Evolutionary conservation across 2,113 vertebrate species (phyloP).

Genomic region (Pollimyrus isidori): DNA sequence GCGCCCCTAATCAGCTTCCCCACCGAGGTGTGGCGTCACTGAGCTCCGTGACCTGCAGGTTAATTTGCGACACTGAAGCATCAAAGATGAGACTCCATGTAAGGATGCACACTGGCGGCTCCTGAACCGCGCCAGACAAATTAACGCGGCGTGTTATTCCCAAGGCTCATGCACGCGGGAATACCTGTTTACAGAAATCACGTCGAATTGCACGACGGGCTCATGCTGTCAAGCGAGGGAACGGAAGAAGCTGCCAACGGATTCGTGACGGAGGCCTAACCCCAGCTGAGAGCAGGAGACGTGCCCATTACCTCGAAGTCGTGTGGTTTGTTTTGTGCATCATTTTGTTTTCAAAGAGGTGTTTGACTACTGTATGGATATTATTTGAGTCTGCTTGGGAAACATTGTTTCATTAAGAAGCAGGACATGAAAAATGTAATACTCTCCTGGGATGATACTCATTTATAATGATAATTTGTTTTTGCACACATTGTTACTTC

Average conservation of each 20-base stretch:
- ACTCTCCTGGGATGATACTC: neutral
- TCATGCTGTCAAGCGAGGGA: neutral
- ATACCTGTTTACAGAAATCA: conserved; percentile 44
- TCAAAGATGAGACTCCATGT: conserved; percentile 38
- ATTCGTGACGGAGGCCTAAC: neutral
- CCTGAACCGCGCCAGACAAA: conserved; percentile 32
- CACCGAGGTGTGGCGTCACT: neutral
- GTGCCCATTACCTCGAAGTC: neutral
- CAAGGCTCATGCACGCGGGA: conserved; percentile 45
- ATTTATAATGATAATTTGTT: conserved; percentile 16
- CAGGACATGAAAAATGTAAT: neutral
- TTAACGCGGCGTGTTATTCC: conserved; percentile 55
- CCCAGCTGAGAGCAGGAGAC: neutral
- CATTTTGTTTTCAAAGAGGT: neutral
- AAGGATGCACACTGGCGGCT: conserved; percentile 41
- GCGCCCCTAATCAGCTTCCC: neutral
- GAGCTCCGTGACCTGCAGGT: neutral
- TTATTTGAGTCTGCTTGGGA: neutral
- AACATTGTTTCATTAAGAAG: conserved; percentile 12
- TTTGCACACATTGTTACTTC: conserved; percentile 8
- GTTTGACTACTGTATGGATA: neutral
- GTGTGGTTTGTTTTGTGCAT: neutral
- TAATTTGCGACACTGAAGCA: conserved; percentile 26
- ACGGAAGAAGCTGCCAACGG: neutral
- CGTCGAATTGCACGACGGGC: conserved; percentile 35